A percentile compares a stretch with the other conserved stretches of the same genome.
Conservation (phyloP, 2,888 invertebrate species). For the Rhagophthalmus giganteus region DNA sequence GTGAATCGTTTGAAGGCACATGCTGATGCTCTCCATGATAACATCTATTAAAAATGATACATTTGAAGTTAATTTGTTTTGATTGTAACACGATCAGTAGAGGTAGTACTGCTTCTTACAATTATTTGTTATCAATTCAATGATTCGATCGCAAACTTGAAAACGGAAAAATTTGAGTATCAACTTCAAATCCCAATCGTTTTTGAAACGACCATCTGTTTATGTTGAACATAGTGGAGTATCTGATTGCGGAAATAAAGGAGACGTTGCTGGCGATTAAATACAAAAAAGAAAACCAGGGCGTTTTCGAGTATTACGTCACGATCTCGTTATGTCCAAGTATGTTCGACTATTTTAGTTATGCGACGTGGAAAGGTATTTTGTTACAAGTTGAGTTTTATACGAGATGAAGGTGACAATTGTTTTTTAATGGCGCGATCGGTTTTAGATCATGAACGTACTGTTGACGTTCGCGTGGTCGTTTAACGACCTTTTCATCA, state of each 20-base stretch:
- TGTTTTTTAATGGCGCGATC: neutral
- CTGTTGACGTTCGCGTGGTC: conserved; percentile 44
- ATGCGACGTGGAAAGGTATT: conserved; percentile 28
- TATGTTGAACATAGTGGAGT: no score
- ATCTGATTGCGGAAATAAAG: conserved; percentile 1
- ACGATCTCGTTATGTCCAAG: conserved; percentile 22
- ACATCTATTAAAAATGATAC: no score
- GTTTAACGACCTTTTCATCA: conserved; percentile 48
- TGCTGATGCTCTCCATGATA: no score
- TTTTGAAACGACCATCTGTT: no score
- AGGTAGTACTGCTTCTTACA: no score
- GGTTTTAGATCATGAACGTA: conserved; percentile 42
- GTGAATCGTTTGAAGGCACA: no score
- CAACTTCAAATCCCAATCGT: no score
- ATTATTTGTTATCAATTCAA: no score
- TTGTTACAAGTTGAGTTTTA: conserved; percentile 32
- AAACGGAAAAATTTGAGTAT: no score
- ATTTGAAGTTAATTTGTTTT: no score
- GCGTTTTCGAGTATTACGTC: conserved; percentile 13
- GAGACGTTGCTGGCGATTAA: neutral
- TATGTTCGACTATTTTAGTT: conserved; percentile 27
- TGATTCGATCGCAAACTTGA: no score
- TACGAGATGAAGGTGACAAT: neutral
- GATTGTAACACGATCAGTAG: no score
- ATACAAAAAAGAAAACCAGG: conserved; percentile 6